Base-by-base conservation (phyloP, 2,888 invertebrate species). In the Drosophila borborema region DNA sequence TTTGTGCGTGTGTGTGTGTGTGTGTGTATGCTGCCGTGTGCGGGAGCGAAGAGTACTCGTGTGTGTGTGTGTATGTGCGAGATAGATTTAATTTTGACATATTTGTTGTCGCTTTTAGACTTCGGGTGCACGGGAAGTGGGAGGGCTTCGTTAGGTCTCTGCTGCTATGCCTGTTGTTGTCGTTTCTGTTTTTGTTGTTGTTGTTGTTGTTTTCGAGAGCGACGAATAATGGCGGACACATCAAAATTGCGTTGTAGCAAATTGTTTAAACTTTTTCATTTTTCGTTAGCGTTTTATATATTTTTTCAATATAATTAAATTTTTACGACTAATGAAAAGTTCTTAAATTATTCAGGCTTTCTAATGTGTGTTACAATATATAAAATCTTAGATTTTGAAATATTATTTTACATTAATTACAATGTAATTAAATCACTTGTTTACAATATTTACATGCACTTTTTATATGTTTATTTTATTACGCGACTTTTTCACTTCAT, bases 201-300 rank as follows among this genome's bases (percentile, higher is more conserved):
- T 43, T 63, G 62, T 70, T 76, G 49, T 62, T 67, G 36, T 34
- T 66, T 40, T 54, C 64, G 56, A 60, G 51, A 23, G 49, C 61
- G 70, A 41, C 70, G 54, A 74, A 83, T 81, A 90, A 86, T 86
- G 86, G 86, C 86, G 86, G 87, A 89, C 72, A 80, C 81, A 79
- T 80, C 69, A 89, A 87, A 85, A 85, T 73, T 86, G 90, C 89
- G 90, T 90, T 89, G 90, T 86, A 89, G 77, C 69, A 88, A 86
- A 89, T 90, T 89, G 79, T 89, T 88, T 67, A 82, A 87, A 74
- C 75, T 75, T 80, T 80, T 87, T 77, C 55, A 67, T 61, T 72
- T 78, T 65, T 65, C 49, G 49, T 31, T 41, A 64, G 38, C 55
- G 40, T 74, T 58, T 74, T 67, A 64, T 67, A 53, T 4, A 53